A percentile compares a stretch with the other conserved stretches of the same genome.
Conservation (phyloP, 2,888 invertebrate species). For the Epinotia brunnichana region DNA sequence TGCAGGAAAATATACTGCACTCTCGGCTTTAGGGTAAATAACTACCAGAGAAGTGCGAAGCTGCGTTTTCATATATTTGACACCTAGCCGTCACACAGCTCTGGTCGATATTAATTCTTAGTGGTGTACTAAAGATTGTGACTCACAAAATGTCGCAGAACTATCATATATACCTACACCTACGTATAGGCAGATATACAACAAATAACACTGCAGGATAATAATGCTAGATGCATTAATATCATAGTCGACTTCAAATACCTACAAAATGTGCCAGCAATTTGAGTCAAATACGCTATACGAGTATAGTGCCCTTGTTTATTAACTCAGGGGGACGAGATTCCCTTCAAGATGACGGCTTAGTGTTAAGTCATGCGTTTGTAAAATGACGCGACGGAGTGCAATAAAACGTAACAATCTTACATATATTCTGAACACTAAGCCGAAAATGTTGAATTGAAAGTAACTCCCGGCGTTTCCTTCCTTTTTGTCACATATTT, state of each 20-base stretch:
- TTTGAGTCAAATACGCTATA: slow-evolving; percentile 8
- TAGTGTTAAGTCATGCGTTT: not conserved
- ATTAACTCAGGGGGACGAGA: not conserved
- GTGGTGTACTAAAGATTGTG: not conserved
- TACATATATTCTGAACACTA: not conserved
- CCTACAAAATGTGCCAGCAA: slow-evolving; percentile 21
- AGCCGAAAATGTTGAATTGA: not conserved
- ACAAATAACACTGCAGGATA: not conserved
- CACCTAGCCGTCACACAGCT: not conserved
- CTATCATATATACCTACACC: not conserved
- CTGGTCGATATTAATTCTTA: too few relatives aligned
- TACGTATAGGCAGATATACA: not conserved
- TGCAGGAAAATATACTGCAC: not conserved
- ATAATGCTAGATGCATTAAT: slow-evolving; percentile 9
- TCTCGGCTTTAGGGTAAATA: too few relatives aligned
- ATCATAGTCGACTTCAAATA: slow-evolving; percentile 6
- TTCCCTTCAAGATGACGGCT: not conserved
- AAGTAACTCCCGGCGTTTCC: not conserved
- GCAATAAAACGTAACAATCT: slow-evolving; percentile 2
- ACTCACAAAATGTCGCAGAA: not conserved
- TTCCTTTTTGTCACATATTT: not conserved
- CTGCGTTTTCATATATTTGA: too few relatives aligned
- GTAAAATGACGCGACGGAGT: not conserved
- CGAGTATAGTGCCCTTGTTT: not conserved
- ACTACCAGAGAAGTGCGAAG: too few relatives aligned